Conservation (phyloP, 2,113 vertebrate genomes). For the human region DNA sequence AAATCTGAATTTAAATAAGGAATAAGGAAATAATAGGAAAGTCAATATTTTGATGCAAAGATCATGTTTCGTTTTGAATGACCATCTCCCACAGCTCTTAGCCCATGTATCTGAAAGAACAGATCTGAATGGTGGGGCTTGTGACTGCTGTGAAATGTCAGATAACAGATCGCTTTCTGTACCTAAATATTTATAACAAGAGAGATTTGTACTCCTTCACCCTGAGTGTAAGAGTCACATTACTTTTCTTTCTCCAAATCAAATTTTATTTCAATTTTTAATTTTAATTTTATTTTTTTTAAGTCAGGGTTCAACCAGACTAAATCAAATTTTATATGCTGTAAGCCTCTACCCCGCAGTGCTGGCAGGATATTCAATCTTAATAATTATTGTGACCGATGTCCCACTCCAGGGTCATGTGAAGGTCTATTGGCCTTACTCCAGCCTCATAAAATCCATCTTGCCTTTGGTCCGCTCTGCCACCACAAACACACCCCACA, state of each 20-base stretch:
- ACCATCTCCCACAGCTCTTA: background rate
- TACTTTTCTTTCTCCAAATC: conserved; percentile 64
- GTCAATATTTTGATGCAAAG: conserved; percentile 18
- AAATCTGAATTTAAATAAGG: conserved; percentile 12
- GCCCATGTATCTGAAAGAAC: background rate
- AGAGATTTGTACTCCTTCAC: background rate
- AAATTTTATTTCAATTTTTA: conserved; percentile 8
- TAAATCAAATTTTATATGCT: conserved; percentile 60
- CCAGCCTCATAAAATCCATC: background rate
- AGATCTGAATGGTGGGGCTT: background rate
- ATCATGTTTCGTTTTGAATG: conserved; percentile 25
- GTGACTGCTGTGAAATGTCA: background rate
- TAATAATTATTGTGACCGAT: background rate
- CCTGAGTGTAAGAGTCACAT: conserved; percentile 30
- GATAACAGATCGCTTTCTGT: conserved; percentile 32
- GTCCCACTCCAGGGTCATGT: background rate
- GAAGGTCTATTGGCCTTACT: background rate
- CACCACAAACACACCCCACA: background rate
- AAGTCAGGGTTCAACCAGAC: background rate
- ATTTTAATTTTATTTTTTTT: no score
- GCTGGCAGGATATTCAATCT: background rate
- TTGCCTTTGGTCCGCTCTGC: background rate
- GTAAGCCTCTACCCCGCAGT: background rate
- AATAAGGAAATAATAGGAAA: conserved; percentile 18
- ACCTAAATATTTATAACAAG: conserved; percentile 56